Base-by-base conservation (phyloP, 2,113 vertebrate genomes). In the Oenanthe oenanthe region DNA sequence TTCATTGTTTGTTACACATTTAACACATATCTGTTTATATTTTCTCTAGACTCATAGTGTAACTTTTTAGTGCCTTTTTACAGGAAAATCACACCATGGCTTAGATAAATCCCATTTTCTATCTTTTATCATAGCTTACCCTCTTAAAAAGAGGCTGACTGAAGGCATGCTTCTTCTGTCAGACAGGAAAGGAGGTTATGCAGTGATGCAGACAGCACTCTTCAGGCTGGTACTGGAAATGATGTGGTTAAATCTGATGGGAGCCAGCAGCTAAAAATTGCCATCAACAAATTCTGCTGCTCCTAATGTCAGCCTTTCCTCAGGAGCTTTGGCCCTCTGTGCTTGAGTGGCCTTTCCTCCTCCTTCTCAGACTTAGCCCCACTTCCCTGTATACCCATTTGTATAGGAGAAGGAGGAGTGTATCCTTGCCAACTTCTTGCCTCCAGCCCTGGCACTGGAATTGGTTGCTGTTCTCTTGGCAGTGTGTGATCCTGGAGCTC, bases 391-490 rank as follows among this genome's bases (percentile, higher is more conserved):
- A 26, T 2, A 5, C 89, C 42, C 5, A 0, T 82, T 92, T 85
- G 40, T 60, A 36, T 1, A 79, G 43, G 65, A 91, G 54, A 42
- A 89, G 50, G 15, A 88, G 36, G 12, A 66, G 47, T 34, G 32
- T 70, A 50, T 92, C n/a, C 88, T 85, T 95, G 88, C 90, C 81
- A 93, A 50, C 50, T 83, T 50, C 83, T 88, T 94, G 74, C 70
- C 53, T 93, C 17, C 24, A 61, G 62, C 42, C 66, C 76, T 70
- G 71, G 83, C 89, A 71, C 56, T 85, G 66, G 78, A 78, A 68
- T 26, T 26, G 28, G 85, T 92, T 93, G 82, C 85, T 92, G 24
- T 94, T 94, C 67, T 71, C 58, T 88, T 93, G 93, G 81, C 93
- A 94, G 66, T 7, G 5, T 7, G 2, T 53, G 62, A 90, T 90